Percentiles rank a stretch among this genome's conserved stretches.
Evolutionary conservation across 1,140 invertebrate species (phyloP).

Genomic region (Ruditapes philippinarum): DNA sequence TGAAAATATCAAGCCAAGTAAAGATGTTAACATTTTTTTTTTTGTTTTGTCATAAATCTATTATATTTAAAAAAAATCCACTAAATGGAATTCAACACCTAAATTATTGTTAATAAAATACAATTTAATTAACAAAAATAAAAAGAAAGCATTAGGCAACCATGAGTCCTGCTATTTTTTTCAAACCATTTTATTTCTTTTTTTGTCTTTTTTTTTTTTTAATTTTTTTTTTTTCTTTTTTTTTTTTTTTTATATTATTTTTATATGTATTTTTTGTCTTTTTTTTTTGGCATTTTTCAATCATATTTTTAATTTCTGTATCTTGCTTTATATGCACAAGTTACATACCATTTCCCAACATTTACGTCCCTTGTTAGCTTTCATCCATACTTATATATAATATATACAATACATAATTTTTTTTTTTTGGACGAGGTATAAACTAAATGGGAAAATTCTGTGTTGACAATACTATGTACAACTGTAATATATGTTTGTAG

Average conservation of each 20-base stretch:
- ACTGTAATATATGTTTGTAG: neutral
- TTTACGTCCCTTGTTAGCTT: slow-evolving; percentile 32
- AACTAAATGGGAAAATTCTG: slow-evolving; percentile 1
- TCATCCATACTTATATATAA: slow-evolving; percentile 44
- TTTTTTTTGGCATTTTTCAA: slow-evolving; percentile 20
- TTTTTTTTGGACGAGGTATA: slow-evolving; percentile 38
- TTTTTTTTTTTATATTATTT: slow-evolving; percentile 16
- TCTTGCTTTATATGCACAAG: slow-evolving; percentile 54
- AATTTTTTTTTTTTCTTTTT: slow-evolving; percentile 50
- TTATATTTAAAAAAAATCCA: too few relatives aligned
- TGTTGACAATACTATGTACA: slow-evolving; percentile 41
- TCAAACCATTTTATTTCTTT: slow-evolving; percentile 26
- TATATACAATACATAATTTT: slow-evolving; percentile 15
- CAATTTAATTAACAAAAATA: too few relatives aligned
- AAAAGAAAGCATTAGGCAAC: slow-evolving; percentile 26
- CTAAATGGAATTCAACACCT: too few relatives aligned
- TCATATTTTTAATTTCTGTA: slow-evolving; percentile 24
- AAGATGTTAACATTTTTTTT: too few relatives aligned
- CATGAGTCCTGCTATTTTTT: slow-evolving; percentile 33
- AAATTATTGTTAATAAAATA: too few relatives aligned
- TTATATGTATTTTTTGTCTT: slow-evolving; percentile 18
- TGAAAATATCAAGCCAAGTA: too few relatives aligned
- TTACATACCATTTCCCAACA: slow-evolving; percentile 51
- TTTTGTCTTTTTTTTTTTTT: slow-evolving; percentile 42
- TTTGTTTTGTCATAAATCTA: too few relatives aligned